A percentile compares a stretch with the other conserved stretches of the same genome.
Evolutionary conservation across 2,888 invertebrate genomes (phyloP).

Genomic region (Phymatocera aterrima): DNA sequence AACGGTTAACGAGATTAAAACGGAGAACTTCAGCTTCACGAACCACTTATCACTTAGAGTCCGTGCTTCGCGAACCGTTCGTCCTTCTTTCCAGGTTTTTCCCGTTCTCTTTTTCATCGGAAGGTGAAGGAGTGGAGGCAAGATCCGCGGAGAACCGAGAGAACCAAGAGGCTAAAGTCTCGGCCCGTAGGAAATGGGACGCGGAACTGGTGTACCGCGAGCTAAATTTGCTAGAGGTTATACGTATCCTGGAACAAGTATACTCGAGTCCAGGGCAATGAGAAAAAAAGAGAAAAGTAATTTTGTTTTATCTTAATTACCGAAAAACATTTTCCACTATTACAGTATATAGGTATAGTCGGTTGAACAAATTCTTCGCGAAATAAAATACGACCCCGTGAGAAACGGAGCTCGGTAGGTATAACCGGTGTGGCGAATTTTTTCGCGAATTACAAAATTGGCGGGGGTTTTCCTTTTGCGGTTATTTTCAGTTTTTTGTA

Average conservation of each 20-base stretch:
- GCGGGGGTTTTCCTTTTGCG: no score
- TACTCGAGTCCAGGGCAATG: slow-evolving; percentile 10
- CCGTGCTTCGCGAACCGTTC: slow-evolving; percentile 19
- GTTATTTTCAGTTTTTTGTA: no score
- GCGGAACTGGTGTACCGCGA: neutral
- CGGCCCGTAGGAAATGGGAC: slow-evolving; percentile 9
- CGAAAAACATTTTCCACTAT: slow-evolving; percentile 11
- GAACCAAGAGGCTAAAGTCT: neutral
- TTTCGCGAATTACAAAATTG: no score
- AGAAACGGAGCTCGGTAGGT: no score
- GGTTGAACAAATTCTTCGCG: no score
- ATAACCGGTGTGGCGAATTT: no score
- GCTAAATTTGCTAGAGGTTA: neutral
- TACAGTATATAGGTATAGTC: no score
- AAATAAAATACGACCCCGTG: no score
- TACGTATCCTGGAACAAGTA: neutral
- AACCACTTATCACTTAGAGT: slow-evolving; percentile 43
- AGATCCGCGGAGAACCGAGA: neutral
- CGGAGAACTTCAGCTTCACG: slow-evolving; percentile 38
- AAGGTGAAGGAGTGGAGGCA: neutral
- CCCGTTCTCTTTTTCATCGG: neutral
- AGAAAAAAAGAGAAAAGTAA: neutral
- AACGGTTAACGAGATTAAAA: slow-evolving; percentile 43
- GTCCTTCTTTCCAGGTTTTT: neutral
- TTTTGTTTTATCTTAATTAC: slow-evolving; percentile 27